Percentiles rank a stretch among this genome's conserved stretches.
Evolutionary conservation across 2,113 vertebrate species (phyloP).

Genomic region (Chroicocephalus ridibundus): DNA sequence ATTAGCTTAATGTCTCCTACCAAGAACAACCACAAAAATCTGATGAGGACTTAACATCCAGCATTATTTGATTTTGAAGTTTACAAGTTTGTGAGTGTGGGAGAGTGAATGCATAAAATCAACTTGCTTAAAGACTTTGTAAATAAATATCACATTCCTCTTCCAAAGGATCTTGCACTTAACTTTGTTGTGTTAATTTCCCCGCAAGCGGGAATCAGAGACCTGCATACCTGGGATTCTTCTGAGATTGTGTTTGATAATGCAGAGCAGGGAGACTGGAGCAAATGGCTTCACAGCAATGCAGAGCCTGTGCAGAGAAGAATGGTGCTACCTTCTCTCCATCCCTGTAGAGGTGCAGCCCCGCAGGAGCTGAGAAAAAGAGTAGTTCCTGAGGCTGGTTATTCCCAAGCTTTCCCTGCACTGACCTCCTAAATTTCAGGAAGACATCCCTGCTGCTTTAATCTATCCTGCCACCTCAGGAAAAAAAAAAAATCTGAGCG

Average conservation of each 20-base stretch:
- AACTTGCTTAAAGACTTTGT: background rate
- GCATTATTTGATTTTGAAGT: background rate
- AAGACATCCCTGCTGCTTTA: background rate
- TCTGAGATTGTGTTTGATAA: background rate
- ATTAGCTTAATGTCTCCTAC: background rate
- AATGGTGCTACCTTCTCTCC: background rate
- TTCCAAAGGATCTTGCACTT: background rate
- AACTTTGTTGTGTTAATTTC: background rate
- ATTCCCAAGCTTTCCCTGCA: background rate
- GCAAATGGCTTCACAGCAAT: background rate
- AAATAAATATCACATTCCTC: background rate
- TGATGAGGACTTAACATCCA: background rate
- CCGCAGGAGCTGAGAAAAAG: background rate
- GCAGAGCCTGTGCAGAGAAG: background rate
- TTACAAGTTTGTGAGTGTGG: background rate
- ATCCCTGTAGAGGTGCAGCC: background rate
- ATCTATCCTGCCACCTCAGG: background rate
- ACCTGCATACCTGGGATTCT: background rate
- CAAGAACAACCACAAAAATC: background rate
- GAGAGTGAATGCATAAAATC: background rate
- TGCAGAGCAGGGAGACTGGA: background rate
- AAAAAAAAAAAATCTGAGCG: background rate
- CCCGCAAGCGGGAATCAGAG: background rate
- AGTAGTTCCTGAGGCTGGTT: background rate
- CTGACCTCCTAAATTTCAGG: background rate